Base-by-base conservation (phyloP, 2,888 invertebrate species). In the Glaucopsyche alexis region DNA sequence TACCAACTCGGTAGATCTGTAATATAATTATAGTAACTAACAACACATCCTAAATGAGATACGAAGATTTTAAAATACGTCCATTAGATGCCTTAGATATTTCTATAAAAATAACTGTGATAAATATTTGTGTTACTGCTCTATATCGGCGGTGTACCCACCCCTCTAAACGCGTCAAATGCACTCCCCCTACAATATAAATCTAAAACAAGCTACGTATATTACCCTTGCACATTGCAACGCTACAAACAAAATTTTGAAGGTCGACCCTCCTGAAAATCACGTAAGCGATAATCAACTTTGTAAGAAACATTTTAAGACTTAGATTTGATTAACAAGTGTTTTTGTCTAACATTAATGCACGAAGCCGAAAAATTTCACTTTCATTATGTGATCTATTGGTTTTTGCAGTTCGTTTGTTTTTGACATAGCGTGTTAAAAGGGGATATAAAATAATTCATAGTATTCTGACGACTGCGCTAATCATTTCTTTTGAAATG, bases 101-200 rank as follows among this genome's bases (percentile, higher is more conserved):
- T 14, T 13, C 29, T 60, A 13, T 29, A 38, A 60, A 60, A 60
- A 38, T 38, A 29, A 60, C 60, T 29, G 60, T 13, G 60, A 69
- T 49, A 69, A 69, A 69, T 47, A 49, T 69, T 69, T 49, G 14
- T 69, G 49, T 47, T 38, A 29, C 69, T 69, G 49, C 69, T 69
- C 49, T 69, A 66, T 42, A 49, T 19, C 69, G 19, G 14, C 69
- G 42, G 66, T 16, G 19, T 9, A 74, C 79, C 81, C 78, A 74
- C 75, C 77, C 78, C 78, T 79, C 76, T 77, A 60, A 38, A 38
- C 75, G 79, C 84, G 84, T 86, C 87, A 85, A 81, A 81, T 83
- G 82, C 86, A 87, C 81, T 82, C 88, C 78, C 87, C 87, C 87
- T 76, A 50, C 81, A 78, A 81, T 82, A 82, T 81, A 84, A 85